Evolutionary conservation across 2,888 invertebrate species (phyloP).

Genomic region (Hydroisotoma schaefferi): DNA sequence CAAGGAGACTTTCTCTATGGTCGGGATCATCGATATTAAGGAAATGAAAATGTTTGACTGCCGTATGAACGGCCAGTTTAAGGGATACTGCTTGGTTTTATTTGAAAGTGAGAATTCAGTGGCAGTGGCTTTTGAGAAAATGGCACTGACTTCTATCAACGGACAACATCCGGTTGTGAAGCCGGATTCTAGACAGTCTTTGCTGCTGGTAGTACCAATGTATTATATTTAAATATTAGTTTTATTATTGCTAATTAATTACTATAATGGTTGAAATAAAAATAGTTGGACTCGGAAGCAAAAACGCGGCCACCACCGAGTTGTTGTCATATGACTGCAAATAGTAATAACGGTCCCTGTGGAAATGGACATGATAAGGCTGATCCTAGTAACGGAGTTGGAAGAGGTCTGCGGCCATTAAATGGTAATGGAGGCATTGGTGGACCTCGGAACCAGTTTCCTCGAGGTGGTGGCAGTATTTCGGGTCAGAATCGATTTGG

Average conservation of each 20-base stretch:
- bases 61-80: constrained; percentile 94
- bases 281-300: constrained; percentile 80
- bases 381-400: too few species aligned
- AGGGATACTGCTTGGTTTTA: constrained; percentile 93
- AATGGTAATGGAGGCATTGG: too few species aligned
- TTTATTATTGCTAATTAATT: not conserved
- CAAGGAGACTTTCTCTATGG: constrained; percentile 75
- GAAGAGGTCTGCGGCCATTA: too few species aligned
- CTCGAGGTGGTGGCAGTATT: too few species aligned
- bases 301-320: constrained; percentile 81
- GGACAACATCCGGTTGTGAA: constrained; percentile 92
- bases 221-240: not conserved
- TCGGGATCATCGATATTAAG: constrained; percentile 87
- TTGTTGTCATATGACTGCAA: constrained; percentile 53
- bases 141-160: constrained; percentile 89
- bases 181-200: constrained; percentile 85
- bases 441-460: too few species aligned
- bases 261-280: not conserved
- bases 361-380: not conserved
- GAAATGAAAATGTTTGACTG: constrained; percentile 99
- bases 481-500: too few species aligned
- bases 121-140: constrained; percentile 80
- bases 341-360: constrained; percentile 30
- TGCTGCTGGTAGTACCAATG: constrained; percentile 59
- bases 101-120: constrained; percentile 88